These are phyloP conservation scores for Romanogobio albipinnatus DNA, from an alignment of 2,113 vertebrate species.

Conservation along the genomic window DNA sequence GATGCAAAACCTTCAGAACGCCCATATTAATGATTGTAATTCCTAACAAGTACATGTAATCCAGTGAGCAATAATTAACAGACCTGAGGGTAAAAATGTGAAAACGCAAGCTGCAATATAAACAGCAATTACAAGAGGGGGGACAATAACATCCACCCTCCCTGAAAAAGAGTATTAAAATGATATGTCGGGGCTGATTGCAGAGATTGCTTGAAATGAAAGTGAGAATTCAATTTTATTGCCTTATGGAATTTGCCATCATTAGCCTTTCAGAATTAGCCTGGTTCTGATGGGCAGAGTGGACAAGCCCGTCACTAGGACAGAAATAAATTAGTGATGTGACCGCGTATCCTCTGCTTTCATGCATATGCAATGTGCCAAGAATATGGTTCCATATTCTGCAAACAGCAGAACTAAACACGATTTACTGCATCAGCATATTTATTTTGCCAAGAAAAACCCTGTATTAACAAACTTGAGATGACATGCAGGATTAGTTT, in stretches of 20 bases:
- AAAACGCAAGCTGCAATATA: not conserved
- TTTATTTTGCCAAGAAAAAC: not conserved
- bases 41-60: conserved; percentile 10
- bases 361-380: conserved; percentile 37
- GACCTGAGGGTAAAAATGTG: conserved; percentile 17
- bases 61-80: not conserved
- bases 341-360: conserved; percentile 24
- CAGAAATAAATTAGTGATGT: conserved; percentile 52
- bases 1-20: not conserved
- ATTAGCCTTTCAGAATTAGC: conserved; percentile 22
- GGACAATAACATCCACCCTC: not conserved
- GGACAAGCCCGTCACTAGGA: not conserved
- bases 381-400: not conserved
- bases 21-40: not conserved
- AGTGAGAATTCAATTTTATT: conserved; percentile 23
- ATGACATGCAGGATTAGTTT: conserved; percentile 1
- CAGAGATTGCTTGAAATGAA: conserved; percentile 1
- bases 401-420: not conserved
- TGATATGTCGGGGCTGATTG: conserved; percentile 2
- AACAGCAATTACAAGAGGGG: conserved; percentile 4
- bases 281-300: conserved; percentile 2
- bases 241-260: conserved; percentile 25
- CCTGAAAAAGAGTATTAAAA: conserved; percentile 29
- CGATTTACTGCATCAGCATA: not conserved
- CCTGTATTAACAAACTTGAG: not conserved